A percentile compares a stretch with the other conserved stretches of the same genome.
These are phyloP conservation scores for Spodoptera picta DNA, from an alignment of 2,888 invertebrate genomes.

Conservation along the genomic window DNA sequence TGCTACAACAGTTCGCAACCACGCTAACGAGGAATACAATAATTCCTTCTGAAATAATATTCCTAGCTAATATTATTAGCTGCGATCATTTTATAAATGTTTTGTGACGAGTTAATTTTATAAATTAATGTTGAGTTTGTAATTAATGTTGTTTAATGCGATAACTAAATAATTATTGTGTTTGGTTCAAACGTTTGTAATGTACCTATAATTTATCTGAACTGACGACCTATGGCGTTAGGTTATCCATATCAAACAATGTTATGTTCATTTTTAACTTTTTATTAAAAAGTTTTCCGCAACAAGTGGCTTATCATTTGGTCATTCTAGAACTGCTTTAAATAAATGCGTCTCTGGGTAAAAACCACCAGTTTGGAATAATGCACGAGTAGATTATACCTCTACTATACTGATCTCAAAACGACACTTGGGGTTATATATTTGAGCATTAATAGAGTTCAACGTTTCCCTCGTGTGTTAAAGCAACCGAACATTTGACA, in stretches of 20 bases:
- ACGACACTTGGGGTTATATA: too few relatives aligned
- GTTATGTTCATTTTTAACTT: conserved; percentile 5
- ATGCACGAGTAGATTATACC: too few relatives aligned
- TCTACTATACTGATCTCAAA: background rate
- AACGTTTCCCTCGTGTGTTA: background rate
- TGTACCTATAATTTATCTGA: too few relatives aligned
- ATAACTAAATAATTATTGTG: too few relatives aligned
- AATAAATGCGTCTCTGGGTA: background rate
- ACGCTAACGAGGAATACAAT: too few relatives aligned
- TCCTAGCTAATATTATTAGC: too few relatives aligned
- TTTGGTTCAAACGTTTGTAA: too few relatives aligned
- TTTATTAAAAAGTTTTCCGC: conserved; percentile 28
- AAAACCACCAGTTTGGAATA: too few relatives aligned
- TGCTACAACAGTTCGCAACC: conserved; percentile 4
- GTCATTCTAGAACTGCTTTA: background rate
- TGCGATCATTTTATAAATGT: too few relatives aligned
- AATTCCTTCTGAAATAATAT: too few relatives aligned
- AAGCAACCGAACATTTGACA: conserved; percentile 27
- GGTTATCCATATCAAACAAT: too few relatives aligned
- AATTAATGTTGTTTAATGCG: background rate
- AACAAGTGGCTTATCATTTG: conserved; percentile 31
- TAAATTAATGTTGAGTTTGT: background rate
- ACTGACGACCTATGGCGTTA: background rate
- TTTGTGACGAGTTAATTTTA: background rate
- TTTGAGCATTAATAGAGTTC: too few relatives aligned